phyloP scores from a whole-genome alignment of 2,113 vertebrate genomes.

The Phocoena phocoena region DNA sequence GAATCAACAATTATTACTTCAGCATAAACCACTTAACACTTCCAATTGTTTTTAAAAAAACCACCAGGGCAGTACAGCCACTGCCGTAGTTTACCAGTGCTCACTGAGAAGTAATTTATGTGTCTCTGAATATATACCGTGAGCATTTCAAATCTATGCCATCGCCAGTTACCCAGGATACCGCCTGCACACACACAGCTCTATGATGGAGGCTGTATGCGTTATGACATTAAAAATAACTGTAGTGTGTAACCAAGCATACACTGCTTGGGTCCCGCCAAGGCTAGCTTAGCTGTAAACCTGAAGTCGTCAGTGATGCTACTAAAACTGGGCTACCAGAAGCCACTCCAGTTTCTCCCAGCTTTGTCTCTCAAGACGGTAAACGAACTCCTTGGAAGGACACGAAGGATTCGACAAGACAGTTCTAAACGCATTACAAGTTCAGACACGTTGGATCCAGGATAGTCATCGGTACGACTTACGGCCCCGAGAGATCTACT shows the following conservation, averaged over 20 bases:
- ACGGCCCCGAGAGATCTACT: slow-evolving; percentile 42
- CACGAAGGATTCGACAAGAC: neutral
- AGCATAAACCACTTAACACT: neutral
- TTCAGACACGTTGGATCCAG: neutral
- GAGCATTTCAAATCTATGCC: neutral
- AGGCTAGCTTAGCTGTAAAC: neutral
- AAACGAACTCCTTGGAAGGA: neutral
- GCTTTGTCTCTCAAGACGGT: neutral
- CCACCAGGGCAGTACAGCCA: neutral
- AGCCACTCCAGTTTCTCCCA: neutral
- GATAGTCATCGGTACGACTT: slow-evolving; percentile 13
- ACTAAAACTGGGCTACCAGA: neutral
- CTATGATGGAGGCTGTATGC: accelerated
- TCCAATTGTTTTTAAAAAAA: neutral
- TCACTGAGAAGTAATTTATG: neutral
- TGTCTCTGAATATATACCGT: neutral
- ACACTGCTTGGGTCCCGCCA: neutral
- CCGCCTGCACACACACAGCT: neutral
- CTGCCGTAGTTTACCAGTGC: neutral
- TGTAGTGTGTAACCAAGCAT: neutral
- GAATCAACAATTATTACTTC: neutral
- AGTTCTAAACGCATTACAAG: neutral
- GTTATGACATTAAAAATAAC: neutral
- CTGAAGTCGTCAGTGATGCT: neutral
- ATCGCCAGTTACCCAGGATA: neutral